Base-by-base conservation (phyloP, 2,113 vertebrate species). In the Nycticorax nycticorax region DNA sequence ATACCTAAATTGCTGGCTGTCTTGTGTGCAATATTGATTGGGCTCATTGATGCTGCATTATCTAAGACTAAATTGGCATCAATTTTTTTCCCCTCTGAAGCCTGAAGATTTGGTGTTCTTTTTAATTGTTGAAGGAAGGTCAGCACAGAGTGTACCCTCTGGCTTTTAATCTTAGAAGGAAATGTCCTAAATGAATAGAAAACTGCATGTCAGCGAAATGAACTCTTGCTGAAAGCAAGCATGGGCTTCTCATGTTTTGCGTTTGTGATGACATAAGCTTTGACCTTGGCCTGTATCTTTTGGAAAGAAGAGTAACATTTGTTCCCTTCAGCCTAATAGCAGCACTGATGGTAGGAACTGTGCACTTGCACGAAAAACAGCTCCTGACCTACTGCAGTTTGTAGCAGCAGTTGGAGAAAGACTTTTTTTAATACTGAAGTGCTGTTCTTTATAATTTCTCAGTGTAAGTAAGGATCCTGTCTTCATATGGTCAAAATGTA, bases 111-210 rank as follows among this genome's bases (percentile, higher is more conserved):
- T 75, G 88, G 77, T 95, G 92, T 94, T 97, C 63, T 89, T 50
- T 95, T 96, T 96, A 98, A 98, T 95, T 96, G 96, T 83, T 53
- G 92, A 83, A 96, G 86, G 92, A 95, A 97, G 95, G 95, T 97
- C 97, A 96, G 96, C 85, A 89, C 64, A 91, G 82, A 85, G 56
- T 73, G 81, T 93, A 94, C 88, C 93, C 91, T 92, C 91, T 71
- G 80, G 88, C 92, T 94, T 93, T 96, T 94, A 85, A 97, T 96
- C 96, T 92, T 74, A 74, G 89, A 77, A 63, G 32, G 82, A 96
- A 92, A 92, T 67, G 80, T 94, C 93, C 95, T 97, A 82, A 85
- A 93, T 93, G 78, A 96, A 92, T 77, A 66, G 86, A 92, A 97
- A 97, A 89, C 48, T 91, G 88, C 79, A 45, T 32, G 92, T 98